A percentile compares a stretch with the other conserved stretches of the same genome.
These are phyloP conservation scores for Zoanthus sociatus DNA, from an alignment of 92 coral and sea anemone genomes.

Conservation along the genomic window DNA sequence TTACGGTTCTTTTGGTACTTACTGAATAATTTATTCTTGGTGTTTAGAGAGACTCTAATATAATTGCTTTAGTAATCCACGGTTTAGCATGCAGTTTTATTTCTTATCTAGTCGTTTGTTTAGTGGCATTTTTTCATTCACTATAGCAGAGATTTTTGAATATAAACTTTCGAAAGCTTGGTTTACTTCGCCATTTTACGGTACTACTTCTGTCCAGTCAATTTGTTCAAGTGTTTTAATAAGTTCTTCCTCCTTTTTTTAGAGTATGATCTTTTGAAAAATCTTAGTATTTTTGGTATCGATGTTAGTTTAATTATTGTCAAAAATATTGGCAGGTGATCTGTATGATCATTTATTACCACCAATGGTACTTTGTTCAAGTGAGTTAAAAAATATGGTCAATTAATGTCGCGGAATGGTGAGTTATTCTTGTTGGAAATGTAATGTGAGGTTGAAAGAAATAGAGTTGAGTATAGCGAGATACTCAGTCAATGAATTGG, in stretches of 20 bases:
- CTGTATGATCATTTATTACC: slow-evolving; percentile 54
- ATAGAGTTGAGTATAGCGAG: slow-evolving; percentile 56
- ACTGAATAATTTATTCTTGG: slow-evolving; percentile 55
- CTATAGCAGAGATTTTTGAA: slow-evolving; percentile 30
- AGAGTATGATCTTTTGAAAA: slow-evolving; percentile 42
- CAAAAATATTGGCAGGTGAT: slow-evolving; percentile 19
- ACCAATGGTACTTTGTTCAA: slow-evolving; percentile 60
- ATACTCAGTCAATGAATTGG: slow-evolving; percentile 60
- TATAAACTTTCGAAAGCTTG: slow-evolving; percentile 25
- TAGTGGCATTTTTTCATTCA: slow-evolving; percentile 60
- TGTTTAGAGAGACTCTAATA: slow-evolving; percentile 46
- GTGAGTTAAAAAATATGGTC: slow-evolving; percentile 76
- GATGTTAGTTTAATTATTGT: slow-evolving; percentile 15
- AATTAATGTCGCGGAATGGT: slow-evolving; percentile 24
- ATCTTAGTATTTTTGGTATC: slow-evolving; percentile 1
- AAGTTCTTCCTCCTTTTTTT: slow-evolving; percentile 36
- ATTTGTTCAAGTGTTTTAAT: slow-evolving; percentile 46
- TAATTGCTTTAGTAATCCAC: slow-evolving; percentile 61
- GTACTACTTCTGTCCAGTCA: slow-evolving; percentile 38
- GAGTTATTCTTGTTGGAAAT: slow-evolving; percentile 57
- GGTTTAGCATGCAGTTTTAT: slow-evolving; percentile 58
- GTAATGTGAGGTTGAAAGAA: slow-evolving; percentile 61
- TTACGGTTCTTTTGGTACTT: slow-evolving; percentile 41
- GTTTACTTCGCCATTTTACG: slow-evolving; percentile 44
- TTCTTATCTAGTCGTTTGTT: slow-evolving; percentile 56